Percentiles rank a stretch among this genome's conserved stretches.
Conservation (phyloP, 2,113 vertebrate genomes). For the Megaceryle torquata region DNA sequence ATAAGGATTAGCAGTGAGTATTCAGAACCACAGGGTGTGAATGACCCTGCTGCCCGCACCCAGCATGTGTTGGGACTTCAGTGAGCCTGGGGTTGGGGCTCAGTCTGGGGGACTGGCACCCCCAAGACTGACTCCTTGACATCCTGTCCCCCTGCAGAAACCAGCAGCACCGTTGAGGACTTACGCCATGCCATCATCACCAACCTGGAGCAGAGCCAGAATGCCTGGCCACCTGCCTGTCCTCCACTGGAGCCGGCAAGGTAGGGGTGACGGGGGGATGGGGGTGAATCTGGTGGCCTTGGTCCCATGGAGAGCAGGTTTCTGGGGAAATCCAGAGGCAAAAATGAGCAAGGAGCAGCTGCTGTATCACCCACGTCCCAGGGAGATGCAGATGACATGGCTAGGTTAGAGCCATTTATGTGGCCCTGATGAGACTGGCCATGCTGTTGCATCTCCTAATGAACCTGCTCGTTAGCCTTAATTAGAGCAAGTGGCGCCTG, state of each 20-base stretch:
- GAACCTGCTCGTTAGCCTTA: not conserved
- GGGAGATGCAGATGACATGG: not conserved
- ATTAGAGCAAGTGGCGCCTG: not conserved
- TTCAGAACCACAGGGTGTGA: rapidly evolving
- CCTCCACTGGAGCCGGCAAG: conserved; percentile 85
- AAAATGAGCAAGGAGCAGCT: not conserved
- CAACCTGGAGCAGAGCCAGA: conserved; percentile 76
- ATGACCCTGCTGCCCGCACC: not conserved
- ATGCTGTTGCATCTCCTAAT: rapidly evolving
- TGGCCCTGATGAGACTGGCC: not conserved
- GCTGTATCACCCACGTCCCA: rapidly evolving
- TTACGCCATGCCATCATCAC: conserved; percentile 81
- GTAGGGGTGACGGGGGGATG: conserved; percentile 31
- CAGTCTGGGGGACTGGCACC: not conserved
- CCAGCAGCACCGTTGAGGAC: not conserved
- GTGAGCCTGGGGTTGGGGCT: not conserved
- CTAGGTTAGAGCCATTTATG: not conserved
- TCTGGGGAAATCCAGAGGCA: not conserved
- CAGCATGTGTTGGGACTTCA: not conserved
- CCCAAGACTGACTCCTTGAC: not conserved
- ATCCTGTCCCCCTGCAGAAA: conserved; percentile 35
- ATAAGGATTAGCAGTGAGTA: conserved; percentile 75
- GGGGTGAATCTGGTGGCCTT: not conserved
- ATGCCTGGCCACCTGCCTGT: conserved; percentile 82
- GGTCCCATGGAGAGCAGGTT: not conserved